A percentile compares a stretch with the other conserved stretches of the same genome.
Conservation (phyloP, 2,888 invertebrate genomes). For the Pachydiplax longipennis region DNA sequence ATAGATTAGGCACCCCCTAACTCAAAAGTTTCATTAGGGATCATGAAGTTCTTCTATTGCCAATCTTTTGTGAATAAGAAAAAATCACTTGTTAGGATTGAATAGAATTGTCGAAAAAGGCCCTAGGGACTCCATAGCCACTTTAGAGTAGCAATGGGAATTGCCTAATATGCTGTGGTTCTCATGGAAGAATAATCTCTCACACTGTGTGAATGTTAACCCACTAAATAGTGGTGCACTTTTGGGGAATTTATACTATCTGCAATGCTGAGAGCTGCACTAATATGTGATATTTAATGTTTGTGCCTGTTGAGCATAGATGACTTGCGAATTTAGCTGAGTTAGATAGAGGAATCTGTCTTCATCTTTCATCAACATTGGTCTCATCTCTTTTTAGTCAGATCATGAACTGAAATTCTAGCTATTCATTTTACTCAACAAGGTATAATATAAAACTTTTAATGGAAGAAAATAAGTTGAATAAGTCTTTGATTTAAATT, state of each 20-base stretch:
- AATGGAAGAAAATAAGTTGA: too few relatives aligned
- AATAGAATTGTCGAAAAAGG: background rate
- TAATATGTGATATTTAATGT: background rate
- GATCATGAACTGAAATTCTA: background rate
- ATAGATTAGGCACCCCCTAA: too few relatives aligned
- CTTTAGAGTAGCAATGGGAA: background rate
- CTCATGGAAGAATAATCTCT: background rate
- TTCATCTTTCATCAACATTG: background rate
- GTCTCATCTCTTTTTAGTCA: background rate
- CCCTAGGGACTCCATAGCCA: conserved; percentile 21
- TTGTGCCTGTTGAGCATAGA: conserved; percentile 8
- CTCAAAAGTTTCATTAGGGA: too few relatives aligned
- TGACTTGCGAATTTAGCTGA: background rate
- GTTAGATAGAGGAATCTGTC: background rate
- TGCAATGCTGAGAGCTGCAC: conserved; percentile 34
- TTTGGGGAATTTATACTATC: background rate
- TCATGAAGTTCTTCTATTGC: background rate
- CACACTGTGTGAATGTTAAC: conserved; percentile 29
- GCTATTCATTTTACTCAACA: background rate
- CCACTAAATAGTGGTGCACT: conserved; percentile 21
- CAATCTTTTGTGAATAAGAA: background rate
- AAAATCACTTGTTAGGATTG: background rate
- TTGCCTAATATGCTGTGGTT: background rate
- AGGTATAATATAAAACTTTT: too few relatives aligned
- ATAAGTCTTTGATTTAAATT: too few relatives aligned